Conservation (phyloP, 2,888 invertebrate species). For the Melinopterus prodromus region DNA sequence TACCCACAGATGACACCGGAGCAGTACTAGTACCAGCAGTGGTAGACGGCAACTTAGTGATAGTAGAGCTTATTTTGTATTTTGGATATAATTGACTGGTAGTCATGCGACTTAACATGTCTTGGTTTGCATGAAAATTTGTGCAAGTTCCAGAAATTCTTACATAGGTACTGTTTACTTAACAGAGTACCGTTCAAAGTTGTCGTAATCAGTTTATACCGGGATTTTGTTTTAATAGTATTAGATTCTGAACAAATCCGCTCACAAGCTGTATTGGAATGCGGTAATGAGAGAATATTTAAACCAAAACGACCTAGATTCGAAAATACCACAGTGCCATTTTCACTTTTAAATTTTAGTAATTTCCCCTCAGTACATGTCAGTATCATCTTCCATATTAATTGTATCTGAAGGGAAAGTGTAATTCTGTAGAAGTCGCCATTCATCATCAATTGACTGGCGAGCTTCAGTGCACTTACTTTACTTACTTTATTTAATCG, state of each 20-base stretch:
- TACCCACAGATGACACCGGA: neutral
- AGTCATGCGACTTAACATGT: constrained; percentile 13
- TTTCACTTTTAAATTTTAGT: constrained; percentile 13
- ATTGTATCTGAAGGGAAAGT: neutral
- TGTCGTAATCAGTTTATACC: neutral
- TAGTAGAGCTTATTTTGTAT: no score
- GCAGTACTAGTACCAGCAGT: neutral
- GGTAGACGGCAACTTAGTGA: neutral
- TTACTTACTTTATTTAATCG: neutral
- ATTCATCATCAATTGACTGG: constrained; percentile 10
- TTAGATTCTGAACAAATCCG: neutral
- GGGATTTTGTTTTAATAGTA: constrained; percentile 10
- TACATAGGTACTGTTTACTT: constrained; percentile 15
- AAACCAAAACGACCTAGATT: neutral
- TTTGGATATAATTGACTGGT: constrained; percentile 9
- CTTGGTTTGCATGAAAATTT: neutral
- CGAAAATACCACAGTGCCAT: neutral
- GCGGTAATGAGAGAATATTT: constrained; percentile 6
- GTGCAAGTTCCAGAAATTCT: constrained; percentile 14
- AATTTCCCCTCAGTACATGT: constrained; percentile 6
- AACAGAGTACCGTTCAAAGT: neutral
- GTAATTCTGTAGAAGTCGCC: constrained; percentile 11
- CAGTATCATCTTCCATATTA: neutral
- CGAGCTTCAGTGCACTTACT: neutral
- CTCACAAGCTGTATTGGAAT: constrained; percentile 19